These are phyloP conservation scores for Regulus satrapa DNA, from an alignment of 2,113 vertebrate genomes.

Conservation along the genomic window DNA sequence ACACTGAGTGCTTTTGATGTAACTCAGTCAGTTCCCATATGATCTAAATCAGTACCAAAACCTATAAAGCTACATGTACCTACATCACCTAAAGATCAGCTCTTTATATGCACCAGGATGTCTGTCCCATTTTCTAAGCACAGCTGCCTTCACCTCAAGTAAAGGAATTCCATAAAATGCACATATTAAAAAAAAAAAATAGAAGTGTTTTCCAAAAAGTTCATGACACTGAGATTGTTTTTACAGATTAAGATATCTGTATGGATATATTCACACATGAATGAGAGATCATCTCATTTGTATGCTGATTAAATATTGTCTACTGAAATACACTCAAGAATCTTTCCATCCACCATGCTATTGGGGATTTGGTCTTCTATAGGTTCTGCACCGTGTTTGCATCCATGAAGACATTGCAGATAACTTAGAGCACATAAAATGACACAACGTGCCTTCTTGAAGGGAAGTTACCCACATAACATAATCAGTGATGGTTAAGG, in stretches of 20 bases:
- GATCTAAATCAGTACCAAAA: background rate
- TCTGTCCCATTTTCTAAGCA: background rate
- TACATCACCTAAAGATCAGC: background rate
- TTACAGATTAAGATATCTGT: background rate
- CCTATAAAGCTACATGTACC: background rate
- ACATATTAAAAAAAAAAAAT: background rate
- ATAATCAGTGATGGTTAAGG: background rate
- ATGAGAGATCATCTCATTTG: background rate
- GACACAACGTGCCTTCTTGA: background rate
- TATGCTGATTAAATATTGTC: background rate
- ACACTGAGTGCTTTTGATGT: background rate
- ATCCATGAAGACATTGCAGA: background rate
- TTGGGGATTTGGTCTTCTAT: background rate
- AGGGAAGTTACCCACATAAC: fast-evolving
- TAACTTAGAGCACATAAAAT: background rate
- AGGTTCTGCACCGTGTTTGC: background rate
- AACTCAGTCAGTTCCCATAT: background rate
- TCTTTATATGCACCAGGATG: background rate
- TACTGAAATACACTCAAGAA: background rate
- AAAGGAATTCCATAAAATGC: background rate
- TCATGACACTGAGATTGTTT: background rate
- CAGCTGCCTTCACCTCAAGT: background rate
- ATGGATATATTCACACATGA: background rate
- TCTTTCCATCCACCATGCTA: background rate
- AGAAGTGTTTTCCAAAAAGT: background rate